Base-by-base conservation (phyloP, 2,797 vertebrate genomes). In the Sebastiscus tertius region DNA sequence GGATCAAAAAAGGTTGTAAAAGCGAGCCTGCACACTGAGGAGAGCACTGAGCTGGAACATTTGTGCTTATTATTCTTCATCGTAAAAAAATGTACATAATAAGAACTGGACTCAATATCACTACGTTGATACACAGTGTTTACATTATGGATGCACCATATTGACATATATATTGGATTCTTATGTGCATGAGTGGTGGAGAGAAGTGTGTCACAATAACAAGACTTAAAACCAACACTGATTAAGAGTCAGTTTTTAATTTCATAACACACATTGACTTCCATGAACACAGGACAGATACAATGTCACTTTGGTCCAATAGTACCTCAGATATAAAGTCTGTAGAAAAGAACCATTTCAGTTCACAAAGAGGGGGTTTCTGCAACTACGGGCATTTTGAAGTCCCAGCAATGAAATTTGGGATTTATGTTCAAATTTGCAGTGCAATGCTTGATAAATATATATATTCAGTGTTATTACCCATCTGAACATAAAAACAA, bases 221-320 rank as follows among this genome's bases (percentile, higher is more conserved):
- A 78, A 26, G 2, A 52, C 16, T n/a, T 56, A 8, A 73, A 52
- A 55, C n/a, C 31, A 76, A 29, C 18, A 22, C 6, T n/a, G 29
- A 61, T 68, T 58, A 68, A 55, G 31, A 80, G 34, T 72, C 16
- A 4, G 26, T 79, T 79, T 79, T 90, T 85, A 73, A 84, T 88
- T 74, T 77, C 2, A 39, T 79, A 64, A 85, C 69, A 79, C 80
- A 81, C 59, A 78, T 3, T n/a, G 64, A 85, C 54, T 63, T 88
- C 29, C 49, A 86, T 86, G 76, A 89, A 84, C 80, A 93, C 77
- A 78, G 56, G 81, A 89, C 82, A 88, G n/a, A 87, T 75, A 90
- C 81, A 75, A 72, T 82, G 85, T 78, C 62, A 89, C 83, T 91
- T 93, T 93, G 89, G 89, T 92, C 85, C 81, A 81, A 85, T 65